Conservation (phyloP, 2,797 vertebrate species). For the Pantherophis vulpinus region DNA sequence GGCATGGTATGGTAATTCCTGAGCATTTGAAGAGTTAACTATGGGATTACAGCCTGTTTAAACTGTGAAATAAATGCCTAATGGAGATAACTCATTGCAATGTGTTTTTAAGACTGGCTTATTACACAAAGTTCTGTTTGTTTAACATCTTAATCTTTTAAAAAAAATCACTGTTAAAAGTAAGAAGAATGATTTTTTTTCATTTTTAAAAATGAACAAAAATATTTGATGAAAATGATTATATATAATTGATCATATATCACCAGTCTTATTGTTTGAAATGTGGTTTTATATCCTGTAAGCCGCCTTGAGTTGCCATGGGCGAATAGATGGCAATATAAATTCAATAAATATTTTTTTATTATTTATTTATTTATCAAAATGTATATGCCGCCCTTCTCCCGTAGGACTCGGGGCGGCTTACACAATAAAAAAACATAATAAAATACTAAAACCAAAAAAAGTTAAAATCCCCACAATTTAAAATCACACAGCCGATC, state of each 20-base stretch:
- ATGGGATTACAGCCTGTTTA: slow-evolving; percentile 9
- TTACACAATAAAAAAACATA: no score
- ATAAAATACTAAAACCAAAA: no score
- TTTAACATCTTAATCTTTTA: slow-evolving; percentile 50
- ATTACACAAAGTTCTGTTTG: slow-evolving; percentile 48
- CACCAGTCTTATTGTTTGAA: no score
- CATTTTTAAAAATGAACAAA: not conserved
- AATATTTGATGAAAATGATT: not conserved
- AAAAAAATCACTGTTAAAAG: not conserved
- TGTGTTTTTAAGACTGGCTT: slow-evolving; percentile 38
- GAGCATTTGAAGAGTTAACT: not conserved
- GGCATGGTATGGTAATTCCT: slow-evolving; percentile 48
- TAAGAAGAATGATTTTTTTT: not conserved
- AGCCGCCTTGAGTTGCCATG: no score
- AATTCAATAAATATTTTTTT: no score
- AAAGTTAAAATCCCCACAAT: no score
- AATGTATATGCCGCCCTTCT: no score
- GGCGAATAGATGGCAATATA: no score
- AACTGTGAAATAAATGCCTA: slow-evolving; percentile 45
- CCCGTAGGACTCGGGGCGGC: no score
- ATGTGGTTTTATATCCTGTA: no score
- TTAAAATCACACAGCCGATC: no score
- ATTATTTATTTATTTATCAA: no score
- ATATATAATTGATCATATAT: not conserved
- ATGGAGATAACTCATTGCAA: slow-evolving; percentile 55